phyloP scores from a whole-genome alignment of 2,888 invertebrate species.

The Ormyrus rosae region DNA sequence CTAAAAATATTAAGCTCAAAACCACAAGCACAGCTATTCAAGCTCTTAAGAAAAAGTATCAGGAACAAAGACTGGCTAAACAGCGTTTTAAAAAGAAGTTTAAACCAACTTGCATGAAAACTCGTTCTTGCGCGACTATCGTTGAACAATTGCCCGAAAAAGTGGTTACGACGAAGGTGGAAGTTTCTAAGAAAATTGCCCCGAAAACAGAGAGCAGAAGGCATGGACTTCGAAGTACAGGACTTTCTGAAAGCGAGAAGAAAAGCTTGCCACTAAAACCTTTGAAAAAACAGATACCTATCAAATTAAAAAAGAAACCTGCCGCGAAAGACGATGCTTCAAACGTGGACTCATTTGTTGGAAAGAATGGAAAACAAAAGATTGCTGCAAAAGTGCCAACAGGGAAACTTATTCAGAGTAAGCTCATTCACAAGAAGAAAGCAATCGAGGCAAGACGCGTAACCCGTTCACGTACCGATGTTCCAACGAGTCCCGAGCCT shows the following conservation, averaged over 20 bases:
- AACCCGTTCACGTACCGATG: constrained; percentile 68
- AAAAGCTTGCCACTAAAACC: constrained; percentile 32
- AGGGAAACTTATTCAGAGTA: constrained; percentile 42
- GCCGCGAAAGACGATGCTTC: constrained; percentile 50
- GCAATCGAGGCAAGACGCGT: constrained; percentile 68
- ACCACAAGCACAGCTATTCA: constrained; percentile 76
- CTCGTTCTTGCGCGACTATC: constrained; percentile 72
- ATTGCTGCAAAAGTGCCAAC: constrained; percentile 22
- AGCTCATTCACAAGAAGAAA: constrained; percentile 28
- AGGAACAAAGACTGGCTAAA: constrained; percentile 80
- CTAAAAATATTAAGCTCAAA: constrained; percentile 65
- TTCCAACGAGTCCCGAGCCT: background rate
- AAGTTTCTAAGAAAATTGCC: constrained; percentile 64
- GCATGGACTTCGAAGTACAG: constrained; percentile 69
- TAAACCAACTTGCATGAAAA: constrained; percentile 74
- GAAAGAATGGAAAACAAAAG: background rate
- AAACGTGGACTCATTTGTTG: constrained; percentile 20
- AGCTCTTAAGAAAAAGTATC: constrained; percentile 79
- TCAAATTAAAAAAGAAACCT: constrained; percentile 53
- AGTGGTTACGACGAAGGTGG: constrained; percentile 60
- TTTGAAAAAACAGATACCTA: constrained; percentile 16
- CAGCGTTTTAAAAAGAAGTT: constrained; percentile 71
- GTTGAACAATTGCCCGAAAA: constrained; percentile 58
- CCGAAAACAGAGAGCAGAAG: constrained; percentile 59
- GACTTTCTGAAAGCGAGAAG: constrained; percentile 46